These are phyloP conservation scores for Chelon auratus DNA, from an alignment of 2,797 vertebrate genomes.

Conservation along the genomic window DNA sequence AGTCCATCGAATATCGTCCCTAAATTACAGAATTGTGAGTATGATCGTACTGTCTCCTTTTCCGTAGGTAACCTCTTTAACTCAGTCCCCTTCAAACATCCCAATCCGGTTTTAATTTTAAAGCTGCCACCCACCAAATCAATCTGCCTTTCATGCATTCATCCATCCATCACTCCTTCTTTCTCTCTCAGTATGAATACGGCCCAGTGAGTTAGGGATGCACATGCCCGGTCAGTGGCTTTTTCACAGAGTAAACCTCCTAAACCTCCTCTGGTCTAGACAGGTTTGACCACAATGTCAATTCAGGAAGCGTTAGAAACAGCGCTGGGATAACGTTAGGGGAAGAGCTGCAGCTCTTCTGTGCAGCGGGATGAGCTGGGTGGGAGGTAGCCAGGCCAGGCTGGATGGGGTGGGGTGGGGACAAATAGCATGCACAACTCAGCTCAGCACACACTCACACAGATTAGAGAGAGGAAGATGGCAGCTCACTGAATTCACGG, in stretches of 20 bases:
- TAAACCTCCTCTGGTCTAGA: slow-evolving; percentile 78
- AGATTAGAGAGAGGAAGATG: slow-evolving; percentile 87
- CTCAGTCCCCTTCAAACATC: slow-evolving; percentile 51
- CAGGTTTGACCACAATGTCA: slow-evolving; percentile 73
- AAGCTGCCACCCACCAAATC: slow-evolving; percentile 38
- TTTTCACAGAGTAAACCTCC: slow-evolving; percentile 74
- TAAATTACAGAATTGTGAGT: slow-evolving; percentile 10
- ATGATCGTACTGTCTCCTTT: slow-evolving; percentile 19
- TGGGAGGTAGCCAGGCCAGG: slow-evolving; percentile 55
- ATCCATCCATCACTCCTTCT: slow-evolving; percentile 36
- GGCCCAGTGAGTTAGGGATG: slow-evolving; percentile 77
- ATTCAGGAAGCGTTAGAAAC: slow-evolving; percentile 65
- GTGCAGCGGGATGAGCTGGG: slow-evolving; percentile 55
- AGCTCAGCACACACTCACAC: slow-evolving; percentile 75
- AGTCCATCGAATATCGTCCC: slow-evolving; percentile 58
- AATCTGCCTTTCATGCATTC: slow-evolving; percentile 52
- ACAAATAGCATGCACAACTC: slow-evolving; percentile 78
- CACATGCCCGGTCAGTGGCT: slow-evolving; percentile 75
- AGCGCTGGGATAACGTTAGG: slow-evolving; percentile 59
- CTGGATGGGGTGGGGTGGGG: slow-evolving; percentile 67
- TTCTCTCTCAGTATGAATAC: slow-evolving; percentile 77
- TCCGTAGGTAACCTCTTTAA: slow-evolving; percentile 39
- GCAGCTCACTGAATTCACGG: slow-evolving; percentile 93
- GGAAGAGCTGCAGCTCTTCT: slow-evolving; percentile 56
- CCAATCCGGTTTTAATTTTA: slow-evolving; percentile 48